A percentile compares a stretch with the other conserved stretches of the same genome.
phyloP scores from a whole-genome alignment of 2,888 invertebrate species.

The Pristionchus fissidentatus region DNA sequence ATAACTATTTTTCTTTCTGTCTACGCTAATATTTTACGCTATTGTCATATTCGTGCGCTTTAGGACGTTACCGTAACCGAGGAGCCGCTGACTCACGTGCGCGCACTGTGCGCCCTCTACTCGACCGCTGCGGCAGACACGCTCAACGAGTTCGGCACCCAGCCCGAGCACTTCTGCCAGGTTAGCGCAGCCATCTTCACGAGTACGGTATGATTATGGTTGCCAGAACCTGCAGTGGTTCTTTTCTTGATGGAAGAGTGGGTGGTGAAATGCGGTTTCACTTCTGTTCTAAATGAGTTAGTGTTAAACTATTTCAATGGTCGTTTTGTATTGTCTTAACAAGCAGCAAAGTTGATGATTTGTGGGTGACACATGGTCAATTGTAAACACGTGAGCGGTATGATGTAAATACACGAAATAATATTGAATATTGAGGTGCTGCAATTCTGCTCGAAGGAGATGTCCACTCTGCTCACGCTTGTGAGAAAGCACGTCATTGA shows the following conservation, averaged over 20 bases:
- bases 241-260: background rate
- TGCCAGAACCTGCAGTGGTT: background rate
- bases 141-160: constrained; percentile 62
- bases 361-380: too few species aligned
- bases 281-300: too few species aligned
- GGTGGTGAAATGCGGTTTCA: background rate
- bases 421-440: constrained; percentile 58
- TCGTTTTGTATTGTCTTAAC: too few species aligned
- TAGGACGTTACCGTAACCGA: constrained; percentile 61
- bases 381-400: too few species aligned
- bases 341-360: too few species aligned
- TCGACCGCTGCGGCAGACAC: constrained; percentile 69
- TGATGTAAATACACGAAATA: background rate
- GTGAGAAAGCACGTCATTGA: constrained; percentile 73
- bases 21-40: background rate
- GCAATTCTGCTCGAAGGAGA: constrained; percentile 73
- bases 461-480: constrained; percentile 67
- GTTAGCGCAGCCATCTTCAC: too few species aligned
- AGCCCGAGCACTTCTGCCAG: constrained; percentile 77
- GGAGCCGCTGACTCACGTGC: constrained; percentile 72
- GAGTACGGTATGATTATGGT: too few species aligned
- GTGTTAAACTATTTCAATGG: too few species aligned
- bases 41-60: background rate
- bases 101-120: constrained; percentile 61
- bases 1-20: background rate